Evolutionary conservation across 2,888 invertebrate species (phyloP).

Genomic region (Apamea monoglypha): DNA sequence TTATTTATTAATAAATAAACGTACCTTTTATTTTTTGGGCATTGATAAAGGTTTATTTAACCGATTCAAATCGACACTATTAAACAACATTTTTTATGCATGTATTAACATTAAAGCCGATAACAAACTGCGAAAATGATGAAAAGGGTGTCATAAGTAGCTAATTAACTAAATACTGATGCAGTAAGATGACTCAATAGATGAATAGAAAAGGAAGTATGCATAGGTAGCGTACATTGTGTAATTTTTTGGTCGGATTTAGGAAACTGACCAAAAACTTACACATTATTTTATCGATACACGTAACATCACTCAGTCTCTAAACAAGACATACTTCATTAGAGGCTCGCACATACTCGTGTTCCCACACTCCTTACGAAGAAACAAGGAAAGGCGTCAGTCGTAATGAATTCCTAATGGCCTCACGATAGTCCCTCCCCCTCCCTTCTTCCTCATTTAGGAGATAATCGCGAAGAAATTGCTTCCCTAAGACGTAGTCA

Average conservation of each 20-base stretch:
- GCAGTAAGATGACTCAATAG: too few relatives aligned
- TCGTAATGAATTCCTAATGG: constrained; percentile 59
- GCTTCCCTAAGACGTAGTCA: constrained; percentile 38
- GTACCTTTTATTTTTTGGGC: neutral
- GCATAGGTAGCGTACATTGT: too few relatives aligned
- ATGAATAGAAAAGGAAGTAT: too few relatives aligned
- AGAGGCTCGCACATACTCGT: constrained; percentile 28
- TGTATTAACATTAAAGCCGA: neutral
- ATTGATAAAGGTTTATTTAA: neutral
- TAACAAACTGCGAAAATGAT: too few relatives aligned
- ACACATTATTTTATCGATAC: neutral
- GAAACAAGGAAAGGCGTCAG: constrained; percentile 28
- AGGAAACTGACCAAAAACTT: too few relatives aligned
- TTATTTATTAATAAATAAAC: too few relatives aligned
- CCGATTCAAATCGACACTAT: too few relatives aligned
- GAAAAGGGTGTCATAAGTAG: too few relatives aligned
- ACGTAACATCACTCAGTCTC: neutral
- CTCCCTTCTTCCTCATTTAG: constrained; percentile 34
- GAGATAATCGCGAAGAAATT: constrained; percentile 52
- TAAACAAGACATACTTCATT: constrained; percentile 40
- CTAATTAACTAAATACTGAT: too few relatives aligned
- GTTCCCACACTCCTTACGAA: constrained; percentile 26
- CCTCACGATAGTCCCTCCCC: neutral
- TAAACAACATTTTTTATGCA: neutral
- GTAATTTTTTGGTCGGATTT: too few relatives aligned